Percentiles rank a stretch among this genome's conserved stretches.
Evolutionary conservation across 2,797 vertebrate genomes (phyloP).

Genomic region (Micromesistius poutassou): DNA sequence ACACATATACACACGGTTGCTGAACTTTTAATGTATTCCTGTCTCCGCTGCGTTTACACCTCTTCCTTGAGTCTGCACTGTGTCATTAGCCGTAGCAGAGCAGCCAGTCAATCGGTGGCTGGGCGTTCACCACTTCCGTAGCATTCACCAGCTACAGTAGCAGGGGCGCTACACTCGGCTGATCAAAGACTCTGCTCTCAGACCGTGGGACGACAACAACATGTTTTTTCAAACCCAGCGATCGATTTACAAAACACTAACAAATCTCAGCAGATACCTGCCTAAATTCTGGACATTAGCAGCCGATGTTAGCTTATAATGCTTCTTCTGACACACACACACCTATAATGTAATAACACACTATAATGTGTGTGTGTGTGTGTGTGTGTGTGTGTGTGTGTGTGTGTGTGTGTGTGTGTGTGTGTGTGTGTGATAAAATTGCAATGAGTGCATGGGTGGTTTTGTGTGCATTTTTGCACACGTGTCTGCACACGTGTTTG

Average conservation of each 20-base stretch:
- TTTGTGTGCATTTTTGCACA: no score
- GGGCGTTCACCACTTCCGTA: neutral
- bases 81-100: neutral
- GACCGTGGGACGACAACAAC: neutral
- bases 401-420: no score
- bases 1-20: no score
- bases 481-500: no score
- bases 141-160: neutral
- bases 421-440: no score
- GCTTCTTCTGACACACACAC: neutral
- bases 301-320: neutral
- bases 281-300: neutral
- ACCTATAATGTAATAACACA: no score
- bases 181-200: conserved; percentile 3
- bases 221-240: neutral
- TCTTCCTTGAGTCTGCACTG: neutral
- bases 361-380: no score
- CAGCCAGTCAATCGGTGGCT: neutral
- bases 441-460: no score
- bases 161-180: neutral
- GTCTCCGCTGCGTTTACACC: neutral
- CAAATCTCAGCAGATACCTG: neutral
- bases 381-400: no score
- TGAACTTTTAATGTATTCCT: neutral
- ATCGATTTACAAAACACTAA: neutral